Percentiles rank a stretch among this genome's conserved stretches.
phyloP scores from a whole-genome alignment of 2,113 vertebrate genomes.

The Oncorhynchus masou region DNA sequence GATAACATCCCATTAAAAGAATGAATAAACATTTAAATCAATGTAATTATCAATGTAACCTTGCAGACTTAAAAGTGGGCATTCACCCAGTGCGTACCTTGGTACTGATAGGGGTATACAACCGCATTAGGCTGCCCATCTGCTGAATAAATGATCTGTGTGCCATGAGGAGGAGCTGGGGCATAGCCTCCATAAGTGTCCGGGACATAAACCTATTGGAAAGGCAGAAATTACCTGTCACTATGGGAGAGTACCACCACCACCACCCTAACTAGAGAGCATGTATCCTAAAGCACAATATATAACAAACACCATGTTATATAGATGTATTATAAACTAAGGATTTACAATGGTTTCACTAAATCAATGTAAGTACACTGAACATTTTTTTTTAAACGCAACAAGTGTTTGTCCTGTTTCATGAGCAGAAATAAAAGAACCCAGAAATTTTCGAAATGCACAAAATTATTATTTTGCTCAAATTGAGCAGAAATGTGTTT shows the following conservation, averaged over 20 bases:
- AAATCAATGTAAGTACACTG: no score
- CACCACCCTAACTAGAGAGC: neutral
- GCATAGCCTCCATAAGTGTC: constrained; percentile 69
- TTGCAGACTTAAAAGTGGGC: neutral
- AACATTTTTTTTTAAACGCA: no score
- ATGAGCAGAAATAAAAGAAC: no score
- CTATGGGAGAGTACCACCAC: no score
- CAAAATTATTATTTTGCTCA: no score
- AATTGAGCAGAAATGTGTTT: no score
- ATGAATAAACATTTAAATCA: neutral
- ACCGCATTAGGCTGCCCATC: constrained; percentile 71
- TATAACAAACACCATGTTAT: no score
- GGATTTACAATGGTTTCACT: no score
- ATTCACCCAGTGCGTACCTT: constrained; percentile 49
- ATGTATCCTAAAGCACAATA: no score
- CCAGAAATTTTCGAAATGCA: no score
- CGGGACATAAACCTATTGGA: constrained; percentile 63
- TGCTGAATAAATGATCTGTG: constrained; percentile 69
- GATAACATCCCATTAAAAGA: neutral
- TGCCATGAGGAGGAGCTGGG: constrained; percentile 56
- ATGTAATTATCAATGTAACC: neutral
- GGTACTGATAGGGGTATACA: constrained; percentile 72
- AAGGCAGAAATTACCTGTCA: neutral
- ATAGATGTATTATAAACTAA: no score
- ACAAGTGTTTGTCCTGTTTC: no score